These are phyloP conservation scores for Axinella damicornis DNA, from an alignment of 37 sponge, comb jelly and placozoan species.

Conservation along the genomic window DNA sequence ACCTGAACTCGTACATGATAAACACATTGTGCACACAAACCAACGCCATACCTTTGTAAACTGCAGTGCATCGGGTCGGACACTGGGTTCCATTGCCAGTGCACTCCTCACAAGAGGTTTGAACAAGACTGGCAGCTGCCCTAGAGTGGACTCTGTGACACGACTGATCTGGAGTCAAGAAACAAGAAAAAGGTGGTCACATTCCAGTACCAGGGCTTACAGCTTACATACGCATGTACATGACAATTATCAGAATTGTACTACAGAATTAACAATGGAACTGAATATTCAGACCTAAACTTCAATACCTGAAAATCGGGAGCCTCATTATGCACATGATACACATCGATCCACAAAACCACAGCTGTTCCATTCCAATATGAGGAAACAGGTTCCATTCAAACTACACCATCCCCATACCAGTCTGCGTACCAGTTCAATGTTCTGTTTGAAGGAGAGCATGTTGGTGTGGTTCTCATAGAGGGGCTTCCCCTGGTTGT, in stretches of 20 bases:
- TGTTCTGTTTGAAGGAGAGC: constrained; percentile 71
- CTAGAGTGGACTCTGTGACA: constrained; percentile 53
- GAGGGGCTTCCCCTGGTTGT: constrained; percentile 71
- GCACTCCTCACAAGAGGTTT: constrained; percentile 49
- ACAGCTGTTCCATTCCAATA: too few species aligned
- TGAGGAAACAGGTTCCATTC: too few species aligned
- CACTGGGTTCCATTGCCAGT: constrained; percentile 73
- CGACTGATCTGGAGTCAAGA: constrained; percentile 73
- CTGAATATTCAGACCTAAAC: too few species aligned
- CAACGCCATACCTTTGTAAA: constrained; percentile 66
- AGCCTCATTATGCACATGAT: too few species aligned
- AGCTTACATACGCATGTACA: too few species aligned
- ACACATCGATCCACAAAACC: too few species aligned
- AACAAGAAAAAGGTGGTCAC: neutral
- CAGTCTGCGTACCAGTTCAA: constrained; percentile 63
- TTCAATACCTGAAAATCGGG: too few species aligned
- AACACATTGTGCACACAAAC: too few species aligned
- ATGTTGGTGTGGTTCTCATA: constrained; percentile 69
- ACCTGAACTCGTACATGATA: constrained; percentile 13
- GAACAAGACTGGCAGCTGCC: constrained; percentile 52
- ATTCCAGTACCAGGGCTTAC: neutral
- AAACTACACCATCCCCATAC: too few species aligned
- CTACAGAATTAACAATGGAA: too few species aligned
- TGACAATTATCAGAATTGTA: too few species aligned
- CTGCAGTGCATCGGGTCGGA: constrained; percentile 71